These are phyloP conservation scores for Xanthia icteritia DNA, from an alignment of 2,888 invertebrate species.

Conservation along the genomic window DNA sequence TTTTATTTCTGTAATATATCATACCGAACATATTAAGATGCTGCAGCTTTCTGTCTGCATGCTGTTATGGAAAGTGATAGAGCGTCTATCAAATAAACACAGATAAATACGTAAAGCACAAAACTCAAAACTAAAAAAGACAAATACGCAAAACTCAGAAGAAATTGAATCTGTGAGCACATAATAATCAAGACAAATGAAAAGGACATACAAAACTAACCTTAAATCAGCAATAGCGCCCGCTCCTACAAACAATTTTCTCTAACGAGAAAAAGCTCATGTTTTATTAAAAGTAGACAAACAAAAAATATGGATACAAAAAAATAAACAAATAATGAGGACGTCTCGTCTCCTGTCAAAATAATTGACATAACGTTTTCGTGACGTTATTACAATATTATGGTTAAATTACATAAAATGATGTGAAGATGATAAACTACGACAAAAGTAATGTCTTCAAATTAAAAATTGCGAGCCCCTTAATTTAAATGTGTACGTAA, in stretches of 20 bases:
- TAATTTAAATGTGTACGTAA: too few relatives aligned
- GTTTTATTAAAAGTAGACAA: neutral
- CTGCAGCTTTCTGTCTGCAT: too few relatives aligned
- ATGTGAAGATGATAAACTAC: too few relatives aligned
- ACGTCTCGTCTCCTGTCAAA: conserved; percentile 1
- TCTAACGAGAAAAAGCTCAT: neutral
- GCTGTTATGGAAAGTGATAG: neutral
- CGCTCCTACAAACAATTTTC: neutral
- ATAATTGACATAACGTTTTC: neutral
- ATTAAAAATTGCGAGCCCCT: neutral
- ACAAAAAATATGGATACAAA: neutral
- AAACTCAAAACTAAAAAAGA: too few relatives aligned
- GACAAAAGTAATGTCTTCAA: neutral
- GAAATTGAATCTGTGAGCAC: neutral
- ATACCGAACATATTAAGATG: too few relatives aligned
- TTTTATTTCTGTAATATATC: too few relatives aligned
- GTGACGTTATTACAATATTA: neutral
- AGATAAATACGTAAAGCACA: neutral
- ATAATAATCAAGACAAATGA: too few relatives aligned
- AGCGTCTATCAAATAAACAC: neutral
- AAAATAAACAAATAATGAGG: neutral
- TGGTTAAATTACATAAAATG: neutral
- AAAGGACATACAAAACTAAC: neutral
- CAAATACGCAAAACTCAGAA: neutral
- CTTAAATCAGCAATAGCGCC: neutral